Conservation (phyloP, 2,113 vertebrate genomes). For the Apeltes quadracus region DNA sequence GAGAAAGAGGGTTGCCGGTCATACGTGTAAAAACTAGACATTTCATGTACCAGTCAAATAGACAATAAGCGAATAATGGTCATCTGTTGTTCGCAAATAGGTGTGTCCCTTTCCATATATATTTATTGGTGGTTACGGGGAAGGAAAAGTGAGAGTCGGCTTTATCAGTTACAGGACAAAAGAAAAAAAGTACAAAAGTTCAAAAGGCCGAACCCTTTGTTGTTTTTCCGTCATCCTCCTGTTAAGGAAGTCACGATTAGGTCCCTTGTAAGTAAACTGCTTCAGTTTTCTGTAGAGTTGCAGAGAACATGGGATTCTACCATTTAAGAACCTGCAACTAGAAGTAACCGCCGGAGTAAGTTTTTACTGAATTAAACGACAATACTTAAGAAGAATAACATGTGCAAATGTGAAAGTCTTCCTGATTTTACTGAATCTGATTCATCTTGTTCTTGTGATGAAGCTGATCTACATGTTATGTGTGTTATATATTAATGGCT, state of each 20-base stretch:
- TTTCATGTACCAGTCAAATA: not conserved
- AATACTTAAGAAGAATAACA: slow-evolving; percentile 43
- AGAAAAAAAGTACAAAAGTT: not conserved
- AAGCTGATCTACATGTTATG: slow-evolving; percentile 40
- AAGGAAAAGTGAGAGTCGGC: not conserved
- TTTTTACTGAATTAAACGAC: not conserved
- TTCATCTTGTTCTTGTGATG: slow-evolving; percentile 44
- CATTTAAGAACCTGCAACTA: not conserved
- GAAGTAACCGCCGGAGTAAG: not conserved
- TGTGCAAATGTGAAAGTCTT: slow-evolving; percentile 47
- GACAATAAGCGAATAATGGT: not conserved
- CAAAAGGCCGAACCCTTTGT: not conserved
- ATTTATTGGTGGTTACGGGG: not conserved
- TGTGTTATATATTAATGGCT: slow-evolving; percentile 32
- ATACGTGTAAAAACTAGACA: not conserved
- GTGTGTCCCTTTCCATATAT: not conserved
- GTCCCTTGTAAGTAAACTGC: not conserved
- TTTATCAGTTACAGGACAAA: not conserved
- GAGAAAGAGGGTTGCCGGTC: not conserved
- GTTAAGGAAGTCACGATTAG: not conserved
- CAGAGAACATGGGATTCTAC: not conserved
- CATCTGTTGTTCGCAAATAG: not conserved
- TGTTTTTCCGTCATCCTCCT: not conserved
- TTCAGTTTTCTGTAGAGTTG: not conserved
- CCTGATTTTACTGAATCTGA: slow-evolving; percentile 46